A percentile compares a stretch with the other conserved stretches of the same genome.
These are phyloP conservation scores for Grus americana DNA, from an alignment of 2,113 vertebrate species.

Conservation along the genomic window DNA sequence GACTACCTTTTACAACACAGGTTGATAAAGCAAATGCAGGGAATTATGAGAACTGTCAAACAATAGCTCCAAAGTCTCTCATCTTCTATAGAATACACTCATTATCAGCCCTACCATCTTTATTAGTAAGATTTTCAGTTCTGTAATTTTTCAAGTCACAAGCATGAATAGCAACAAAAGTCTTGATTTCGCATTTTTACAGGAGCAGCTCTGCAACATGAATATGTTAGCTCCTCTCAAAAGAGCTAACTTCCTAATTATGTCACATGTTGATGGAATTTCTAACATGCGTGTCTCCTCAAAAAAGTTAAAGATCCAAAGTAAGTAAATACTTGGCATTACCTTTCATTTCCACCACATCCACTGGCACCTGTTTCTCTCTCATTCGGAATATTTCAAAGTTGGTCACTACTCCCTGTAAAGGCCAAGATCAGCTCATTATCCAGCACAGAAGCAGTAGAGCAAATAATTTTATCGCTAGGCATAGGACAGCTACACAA, in stretches of 20 bases:
- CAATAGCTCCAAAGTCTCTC: neutral
- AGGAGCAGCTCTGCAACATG: neutral
- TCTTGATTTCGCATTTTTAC: neutral
- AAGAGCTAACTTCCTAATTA: neutral
- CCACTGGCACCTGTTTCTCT: constrained; percentile 98
- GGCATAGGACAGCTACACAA: neutral
- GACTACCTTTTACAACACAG: neutral
- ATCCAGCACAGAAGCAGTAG: neutral
- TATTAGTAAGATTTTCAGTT: neutral
- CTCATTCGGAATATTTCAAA: constrained; percentile 99
- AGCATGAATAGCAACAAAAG: neutral
- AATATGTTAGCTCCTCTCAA: neutral
- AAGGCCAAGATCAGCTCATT: neutral
- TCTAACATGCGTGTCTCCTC: neutral
- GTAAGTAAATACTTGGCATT: neutral
- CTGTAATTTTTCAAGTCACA: neutral
- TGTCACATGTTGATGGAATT: neutral
- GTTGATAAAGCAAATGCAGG: neutral
- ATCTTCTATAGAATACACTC: neutral
- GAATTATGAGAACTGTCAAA: neutral
- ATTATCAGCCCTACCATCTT: neutral
- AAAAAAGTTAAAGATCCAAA: neutral
- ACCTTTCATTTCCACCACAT: constrained; percentile 99
- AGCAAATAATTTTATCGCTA: neutral
- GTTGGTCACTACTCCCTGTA: constrained; percentile 96